Evolutionary conservation across 2,797 vertebrate species (phyloP), one percentile per base, ranked within the genome.

Genomic region (Tapera naevia): DNA sequence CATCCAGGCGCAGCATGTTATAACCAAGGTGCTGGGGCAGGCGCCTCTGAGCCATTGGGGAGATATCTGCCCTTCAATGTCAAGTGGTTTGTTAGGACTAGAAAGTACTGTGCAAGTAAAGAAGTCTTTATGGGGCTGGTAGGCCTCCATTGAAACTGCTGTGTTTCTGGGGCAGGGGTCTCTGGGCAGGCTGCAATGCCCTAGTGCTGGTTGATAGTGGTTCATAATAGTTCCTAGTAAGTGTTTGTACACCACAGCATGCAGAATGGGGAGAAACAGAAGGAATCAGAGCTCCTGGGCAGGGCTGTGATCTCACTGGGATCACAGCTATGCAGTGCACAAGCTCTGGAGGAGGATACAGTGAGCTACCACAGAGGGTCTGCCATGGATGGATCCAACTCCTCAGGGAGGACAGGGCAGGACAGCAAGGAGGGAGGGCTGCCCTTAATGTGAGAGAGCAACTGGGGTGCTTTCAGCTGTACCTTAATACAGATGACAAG

Each of bases 1-100:
- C 1, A 0, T 13, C 37, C 0, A 0, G 53, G 35, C 0, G 24
- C 58, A 53, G 37, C 25, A 11, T 0, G 1, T 32, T 17, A 14
- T 2, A 17, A 33, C 16, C 1, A 1, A 24, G 17, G 35, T 9
- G 23, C 53, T 2, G 4, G 43, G 45, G 6, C 39, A 57, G 30
- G 22, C 25, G 28, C 39, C 30, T 33, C 28, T 28, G 72, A 75
- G 64, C 13, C 51, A 25, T 22, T 2, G 2, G 11, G 45, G 58
- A 35, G 41, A 9, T 14, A 62, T 10, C 32, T 62, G 35, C 14
- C 39, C 50, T 35, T 64, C 1, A 0, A 22, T 22, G 18, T 3
- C 64, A 45, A 2, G 12, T 3, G 28, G 9, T 35, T 53, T 65
- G 17, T 32, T n/a, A 53, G 22, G 22, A 41, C 19, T 60, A 24